A percentile compares a stretch with the other conserved stretches of the same genome.
Evolutionary conservation across 2,113 vertebrate species (phyloP).

Genomic region (Neotoma lepida): DNA sequence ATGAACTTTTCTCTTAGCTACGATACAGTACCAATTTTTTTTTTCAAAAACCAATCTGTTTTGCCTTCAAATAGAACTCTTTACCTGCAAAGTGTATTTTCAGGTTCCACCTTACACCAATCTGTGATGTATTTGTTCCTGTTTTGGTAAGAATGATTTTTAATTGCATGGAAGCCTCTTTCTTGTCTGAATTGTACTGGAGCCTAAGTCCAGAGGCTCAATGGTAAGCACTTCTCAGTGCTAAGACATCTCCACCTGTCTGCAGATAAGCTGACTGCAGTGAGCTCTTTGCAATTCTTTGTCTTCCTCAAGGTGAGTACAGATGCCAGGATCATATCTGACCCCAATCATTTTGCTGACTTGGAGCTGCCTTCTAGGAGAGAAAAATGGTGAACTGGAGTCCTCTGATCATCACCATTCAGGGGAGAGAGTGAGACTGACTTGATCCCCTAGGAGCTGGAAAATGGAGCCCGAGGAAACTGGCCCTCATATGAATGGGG

Average conservation of each 20-base stretch:
- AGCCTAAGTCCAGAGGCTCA: slow-evolving; percentile 89
- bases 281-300: slow-evolving; percentile 84
- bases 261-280: slow-evolving; percentile 91
- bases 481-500: slow-evolving; percentile 27
- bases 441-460: slow-evolving; percentile 47
- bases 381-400: slow-evolving; percentile 64
- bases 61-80: too few species aligned
- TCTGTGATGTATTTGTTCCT: too few species aligned
- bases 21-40: too few species aligned
- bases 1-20: too few species aligned
- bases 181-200: slow-evolving; percentile 92
- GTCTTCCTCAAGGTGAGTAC: slow-evolving; percentile 95
- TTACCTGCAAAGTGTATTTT: too few species aligned
- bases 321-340: slow-evolving; percentile 79
- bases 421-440: slow-evolving; percentile 63
- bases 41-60: too few species aligned
- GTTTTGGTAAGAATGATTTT: too few species aligned
- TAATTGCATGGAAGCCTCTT: slow-evolving; percentile 72
- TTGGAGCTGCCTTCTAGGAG: slow-evolving; percentile 82
- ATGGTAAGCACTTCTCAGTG: too few species aligned
- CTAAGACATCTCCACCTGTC: slow-evolving; percentile 92
- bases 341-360: slow-evolving; percentile 69
- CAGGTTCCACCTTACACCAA: too few species aligned
- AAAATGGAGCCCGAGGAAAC: slow-evolving; percentile 40
- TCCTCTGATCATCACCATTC: slow-evolving; percentile 74